A percentile compares a stretch with the other conserved stretches of the same genome.
Evolutionary conservation across 53 echinoderm and acorn worm species (phyloP).

Genomic region (Hippasteria phrygiana): DNA sequence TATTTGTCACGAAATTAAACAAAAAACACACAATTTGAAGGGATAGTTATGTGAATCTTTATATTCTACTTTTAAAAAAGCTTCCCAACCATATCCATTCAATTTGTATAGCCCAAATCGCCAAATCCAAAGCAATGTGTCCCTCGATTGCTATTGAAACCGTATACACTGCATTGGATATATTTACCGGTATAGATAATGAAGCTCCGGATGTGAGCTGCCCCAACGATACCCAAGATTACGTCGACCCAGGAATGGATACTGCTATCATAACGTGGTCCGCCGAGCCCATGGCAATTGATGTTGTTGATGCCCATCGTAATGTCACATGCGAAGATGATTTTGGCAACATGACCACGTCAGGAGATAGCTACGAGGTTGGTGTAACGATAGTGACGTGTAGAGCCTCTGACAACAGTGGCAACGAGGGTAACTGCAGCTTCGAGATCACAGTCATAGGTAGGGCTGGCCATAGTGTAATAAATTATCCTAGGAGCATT

Average conservation of each 20-base stretch:
- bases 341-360: background rate
- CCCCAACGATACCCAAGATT: background rate
- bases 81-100: no score
- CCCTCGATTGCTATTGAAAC: no score
- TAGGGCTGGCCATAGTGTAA: background rate
- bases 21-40: no score
- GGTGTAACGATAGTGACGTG: background rate
- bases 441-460: conserved; percentile 3
- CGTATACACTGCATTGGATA: no score
- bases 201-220: background rate
- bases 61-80: no score
- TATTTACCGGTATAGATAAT: conserved; percentile 10
- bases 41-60: no score
- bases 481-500: no score
- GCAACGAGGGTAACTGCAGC: background rate
- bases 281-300: background rate
- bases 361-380: background rate
- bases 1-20: no score
- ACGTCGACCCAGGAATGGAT: background rate
- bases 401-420: background rate
- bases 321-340: background rate
- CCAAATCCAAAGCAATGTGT: no score
- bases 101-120: no score
- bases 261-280: background rate
- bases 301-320: background rate